Evolutionary conservation across 2,113 vertebrate genomes (phyloP).

Genomic region (Procapra przewalskii): DNA sequence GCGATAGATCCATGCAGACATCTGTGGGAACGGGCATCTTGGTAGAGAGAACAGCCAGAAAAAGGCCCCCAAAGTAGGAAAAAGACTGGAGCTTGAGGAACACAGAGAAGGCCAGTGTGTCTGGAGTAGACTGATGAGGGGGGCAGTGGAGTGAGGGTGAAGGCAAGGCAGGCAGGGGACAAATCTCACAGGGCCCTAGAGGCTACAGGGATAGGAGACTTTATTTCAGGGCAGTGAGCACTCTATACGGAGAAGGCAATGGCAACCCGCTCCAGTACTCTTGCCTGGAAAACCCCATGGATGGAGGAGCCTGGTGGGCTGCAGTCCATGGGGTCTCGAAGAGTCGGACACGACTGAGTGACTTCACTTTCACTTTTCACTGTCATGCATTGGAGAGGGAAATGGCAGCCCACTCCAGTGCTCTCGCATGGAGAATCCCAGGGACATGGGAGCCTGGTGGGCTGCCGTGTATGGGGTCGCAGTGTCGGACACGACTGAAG

Average conservation of each 20-base stretch:
- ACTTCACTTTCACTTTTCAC: too few relatives aligned
- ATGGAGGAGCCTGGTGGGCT: neutral
- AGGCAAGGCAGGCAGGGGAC: neutral
- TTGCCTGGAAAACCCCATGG: neutral
- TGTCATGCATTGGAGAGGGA: too few relatives aligned
- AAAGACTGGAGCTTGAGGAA: neutral
- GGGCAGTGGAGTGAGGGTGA: neutral
- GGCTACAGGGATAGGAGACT: neutral
- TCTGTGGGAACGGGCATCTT: neutral
- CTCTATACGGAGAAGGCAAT: neutral
- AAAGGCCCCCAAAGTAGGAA: neutral
- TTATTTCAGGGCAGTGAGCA: neutral
- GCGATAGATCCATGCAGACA: accelerated
- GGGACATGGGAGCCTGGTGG: too few relatives aligned
- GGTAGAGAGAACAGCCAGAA: neutral
- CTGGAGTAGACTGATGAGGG: neutral
- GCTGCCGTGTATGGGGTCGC: too few relatives aligned
- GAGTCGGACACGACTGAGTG: too few relatives aligned
- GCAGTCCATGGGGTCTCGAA: too few relatives aligned
- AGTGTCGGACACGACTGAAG: too few relatives aligned
- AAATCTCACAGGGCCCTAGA: neutral
- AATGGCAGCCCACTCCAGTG: too few relatives aligned
- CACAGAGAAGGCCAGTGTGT: neutral
- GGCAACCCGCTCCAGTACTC: neutral
- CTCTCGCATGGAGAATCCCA: too few relatives aligned